phyloP scores from a whole-genome alignment of 1,140 invertebrate species.

The Notospermus geniculatus region DNA sequence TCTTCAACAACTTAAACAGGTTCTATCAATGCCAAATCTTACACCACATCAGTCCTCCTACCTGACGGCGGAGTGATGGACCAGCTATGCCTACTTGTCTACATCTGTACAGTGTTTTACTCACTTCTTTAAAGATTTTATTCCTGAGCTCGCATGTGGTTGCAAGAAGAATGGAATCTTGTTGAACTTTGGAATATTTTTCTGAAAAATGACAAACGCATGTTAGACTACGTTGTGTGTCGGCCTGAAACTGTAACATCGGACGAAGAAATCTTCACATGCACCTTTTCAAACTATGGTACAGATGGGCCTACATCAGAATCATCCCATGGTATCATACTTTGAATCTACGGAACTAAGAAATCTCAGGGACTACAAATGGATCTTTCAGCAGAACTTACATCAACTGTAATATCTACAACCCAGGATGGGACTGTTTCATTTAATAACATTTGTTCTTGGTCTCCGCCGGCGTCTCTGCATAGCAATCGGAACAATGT shows the following conservation, averaged over 20 bases:
- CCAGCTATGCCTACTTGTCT: too few species aligned
- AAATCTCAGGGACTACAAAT: neutral
- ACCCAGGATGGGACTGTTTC: conserved; percentile 97
- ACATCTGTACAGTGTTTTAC: conserved; percentile 21
- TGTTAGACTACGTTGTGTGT: too few species aligned
- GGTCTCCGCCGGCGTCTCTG: conserved; percentile 91
- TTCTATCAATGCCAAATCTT: too few species aligned
- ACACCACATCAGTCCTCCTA: too few species aligned
- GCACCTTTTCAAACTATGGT: too few species aligned
- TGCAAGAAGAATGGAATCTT: conserved; percentile 97
- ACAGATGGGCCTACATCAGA: neutral
- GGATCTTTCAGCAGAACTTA: conserved; percentile 28
- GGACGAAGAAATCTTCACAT: too few species aligned
- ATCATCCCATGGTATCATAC: neutral
- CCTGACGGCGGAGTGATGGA: too few species aligned
- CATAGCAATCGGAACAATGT: conserved; percentile 88
- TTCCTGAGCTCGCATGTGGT: conserved; percentile 84
- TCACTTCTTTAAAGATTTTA: conserved; percentile 92
- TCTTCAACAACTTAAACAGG: too few species aligned
- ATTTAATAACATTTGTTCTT: conserved; percentile 85
- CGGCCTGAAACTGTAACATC: too few species aligned
- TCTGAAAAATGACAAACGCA: conserved; percentile 58
- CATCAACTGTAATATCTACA: conserved; percentile 87
- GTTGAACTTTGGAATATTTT: conserved; percentile 91
- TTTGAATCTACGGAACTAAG: neutral